These are phyloP conservation scores for Caenorhabditis inopinata DNA, from an alignment of 1,140 invertebrate species.

Conservation along the genomic window DNA sequence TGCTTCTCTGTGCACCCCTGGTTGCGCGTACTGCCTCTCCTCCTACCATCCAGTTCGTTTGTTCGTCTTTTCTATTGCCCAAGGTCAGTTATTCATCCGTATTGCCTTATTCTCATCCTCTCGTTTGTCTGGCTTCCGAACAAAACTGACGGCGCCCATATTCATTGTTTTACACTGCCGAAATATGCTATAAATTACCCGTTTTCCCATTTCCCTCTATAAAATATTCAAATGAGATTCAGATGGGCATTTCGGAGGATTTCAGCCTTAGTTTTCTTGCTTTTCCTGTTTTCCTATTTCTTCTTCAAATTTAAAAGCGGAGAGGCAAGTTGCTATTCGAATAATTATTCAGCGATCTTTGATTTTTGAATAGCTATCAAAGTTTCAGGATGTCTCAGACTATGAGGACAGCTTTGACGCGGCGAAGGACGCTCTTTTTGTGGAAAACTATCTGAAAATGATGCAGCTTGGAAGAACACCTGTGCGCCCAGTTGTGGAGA, in stretches of 20 bases:
- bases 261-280: neutral
- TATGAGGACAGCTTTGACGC: neutral
- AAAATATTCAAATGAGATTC: neutral
- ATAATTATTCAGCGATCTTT: too few species aligned
- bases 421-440: neutral
- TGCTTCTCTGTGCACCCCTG: too few species aligned
- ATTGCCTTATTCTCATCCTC: neutral
- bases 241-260: neutral
- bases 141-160: neutral
- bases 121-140: neutral
- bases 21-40: too few species aligned
- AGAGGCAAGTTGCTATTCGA: too few species aligned
- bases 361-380: too few species aligned
- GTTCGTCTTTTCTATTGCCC: too few species aligned
- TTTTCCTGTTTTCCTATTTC: neutral
- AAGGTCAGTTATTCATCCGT: neutral
- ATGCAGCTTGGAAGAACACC: neutral
- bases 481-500: slow-evolving; percentile 47
- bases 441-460: slow-evolving; percentile 3
- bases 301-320: neutral
- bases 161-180: neutral
- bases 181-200: neutral
- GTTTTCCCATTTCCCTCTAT: neutral
- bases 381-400: neutral
- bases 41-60: too few species aligned